These are phyloP conservation scores for Boloria euphrosyne DNA, from an alignment of 2,888 invertebrate genomes.

Conservation along the genomic window DNA sequence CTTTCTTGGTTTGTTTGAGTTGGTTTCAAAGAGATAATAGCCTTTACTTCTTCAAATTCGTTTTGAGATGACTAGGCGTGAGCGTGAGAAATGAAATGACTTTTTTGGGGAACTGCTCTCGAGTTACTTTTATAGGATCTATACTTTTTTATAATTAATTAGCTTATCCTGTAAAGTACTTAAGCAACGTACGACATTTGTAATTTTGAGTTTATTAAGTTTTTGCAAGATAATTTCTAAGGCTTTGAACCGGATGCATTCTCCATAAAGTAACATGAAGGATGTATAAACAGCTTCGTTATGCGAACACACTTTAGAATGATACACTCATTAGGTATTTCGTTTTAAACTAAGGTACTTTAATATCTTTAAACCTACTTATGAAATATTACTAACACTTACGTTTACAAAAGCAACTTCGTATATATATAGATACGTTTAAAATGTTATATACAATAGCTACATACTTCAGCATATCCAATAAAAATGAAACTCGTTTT, in stretches of 20 bases:
- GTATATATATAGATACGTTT: no score
- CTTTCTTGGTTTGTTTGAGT: slow-evolving; percentile 64
- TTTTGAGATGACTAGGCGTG: slow-evolving; percentile 66
- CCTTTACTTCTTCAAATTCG: slow-evolving; percentile 73
- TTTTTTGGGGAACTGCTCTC: slow-evolving; percentile 51
- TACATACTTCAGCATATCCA: neutral
- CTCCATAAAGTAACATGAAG: slow-evolving; percentile 40
- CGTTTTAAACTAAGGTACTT: no score
- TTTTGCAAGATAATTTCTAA: slow-evolving; percentile 47
- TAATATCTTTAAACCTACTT: no score
- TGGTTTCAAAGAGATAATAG: slow-evolving; percentile 72
- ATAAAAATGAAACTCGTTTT: slow-evolving; percentile 10
- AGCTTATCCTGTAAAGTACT: slow-evolving; percentile 2
- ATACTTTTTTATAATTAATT: slow-evolving; percentile 25
- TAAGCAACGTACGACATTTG: neutral
- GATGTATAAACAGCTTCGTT: slow-evolving; percentile 41
- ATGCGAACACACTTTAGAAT: neutral
- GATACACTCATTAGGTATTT: no score
- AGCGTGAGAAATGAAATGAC: slow-evolving; percentile 73
- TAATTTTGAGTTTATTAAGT: slow-evolving; percentile 35
- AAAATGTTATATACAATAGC: neutral
- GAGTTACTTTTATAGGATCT: slow-evolving; percentile 40
- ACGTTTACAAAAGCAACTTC: no score
- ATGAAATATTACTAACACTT: no score
- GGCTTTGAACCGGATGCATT: slow-evolving; percentile 40